A percentile compares a stretch with the other conserved stretches of the same genome.
Evolutionary conservation across 2,888 invertebrate species (phyloP).

Genomic region (Euclidia mi): DNA sequence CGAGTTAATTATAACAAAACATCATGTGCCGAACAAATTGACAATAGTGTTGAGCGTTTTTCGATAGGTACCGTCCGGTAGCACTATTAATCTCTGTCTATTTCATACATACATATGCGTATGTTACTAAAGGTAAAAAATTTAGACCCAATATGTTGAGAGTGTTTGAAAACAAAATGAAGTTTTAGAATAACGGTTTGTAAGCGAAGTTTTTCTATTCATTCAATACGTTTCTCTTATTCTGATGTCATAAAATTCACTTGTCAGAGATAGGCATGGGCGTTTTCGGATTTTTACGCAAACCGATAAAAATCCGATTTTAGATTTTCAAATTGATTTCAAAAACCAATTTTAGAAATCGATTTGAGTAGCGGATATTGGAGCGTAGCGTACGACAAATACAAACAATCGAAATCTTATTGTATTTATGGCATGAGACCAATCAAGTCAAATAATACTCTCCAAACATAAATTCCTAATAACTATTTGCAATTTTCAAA

Average conservation of each 20-base stretch:
- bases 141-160: neutral
- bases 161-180: slow-evolving; percentile 1
- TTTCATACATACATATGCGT: neutral
- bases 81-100: slow-evolving; percentile 5
- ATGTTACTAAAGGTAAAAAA: neutral
- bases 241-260: slow-evolving; percentile 75
- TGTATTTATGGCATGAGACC: too few relatives aligned
- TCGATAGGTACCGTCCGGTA: slow-evolving; percentile 17
- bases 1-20: slow-evolving; percentile 27
- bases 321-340: too few relatives aligned
- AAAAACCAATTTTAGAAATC: too few relatives aligned
- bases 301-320: too few relatives aligned
- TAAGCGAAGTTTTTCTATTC: slow-evolving; percentile 34
- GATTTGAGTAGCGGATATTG: too few relatives aligned
- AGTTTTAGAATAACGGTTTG: slow-evolving; percentile 15
- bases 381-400: too few relatives aligned
- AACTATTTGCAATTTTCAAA: too few relatives aligned
- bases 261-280: too few relatives aligned
- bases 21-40: neutral
- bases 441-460: too few relatives aligned
- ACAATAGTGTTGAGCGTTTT: slow-evolving; percentile 31
- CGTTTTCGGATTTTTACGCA: too few relatives aligned
- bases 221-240: slow-evolving; percentile 51
- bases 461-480: too few relatives aligned
- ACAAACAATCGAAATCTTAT: too few relatives aligned